Evolutionary conservation across 2,797 vertebrate genomes (phyloP).

Genomic region (Poeciliopsis turneri): DNA sequence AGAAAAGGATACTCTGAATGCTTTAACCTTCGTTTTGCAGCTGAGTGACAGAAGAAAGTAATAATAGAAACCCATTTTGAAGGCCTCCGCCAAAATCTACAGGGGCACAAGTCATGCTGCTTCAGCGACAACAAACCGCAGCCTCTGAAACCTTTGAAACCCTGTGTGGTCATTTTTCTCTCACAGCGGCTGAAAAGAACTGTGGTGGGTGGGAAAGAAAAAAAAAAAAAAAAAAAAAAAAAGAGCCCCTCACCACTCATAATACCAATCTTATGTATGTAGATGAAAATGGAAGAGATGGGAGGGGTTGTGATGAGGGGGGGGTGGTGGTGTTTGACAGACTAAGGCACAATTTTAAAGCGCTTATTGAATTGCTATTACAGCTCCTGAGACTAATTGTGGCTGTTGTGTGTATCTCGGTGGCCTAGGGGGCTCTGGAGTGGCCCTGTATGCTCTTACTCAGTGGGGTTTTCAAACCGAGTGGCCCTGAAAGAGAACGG

Average conservation of each 20-base stretch:
- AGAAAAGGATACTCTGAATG: constrained; percentile 54
- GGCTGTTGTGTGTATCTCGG: constrained; percentile 78
- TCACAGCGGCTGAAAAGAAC: constrained; percentile 76
- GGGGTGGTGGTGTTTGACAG: constrained; percentile 67
- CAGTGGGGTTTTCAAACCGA: constrained; percentile 81
- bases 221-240: constrained; percentile 49
- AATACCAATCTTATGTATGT: constrained; percentile 82
- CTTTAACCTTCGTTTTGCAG: constrained; percentile 58
- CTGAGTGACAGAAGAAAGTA: constrained; percentile 61
- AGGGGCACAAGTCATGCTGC: constrained; percentile 79
- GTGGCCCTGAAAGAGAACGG: constrained; percentile 81
- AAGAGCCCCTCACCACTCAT: constrained; percentile 73
- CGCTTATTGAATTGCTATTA: constrained; percentile 82
- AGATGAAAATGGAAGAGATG: constrained; percentile 68
- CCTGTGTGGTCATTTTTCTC: constrained; percentile 80
- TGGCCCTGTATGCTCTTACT: constrained; percentile 81
- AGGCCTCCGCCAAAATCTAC: constrained; percentile 68
- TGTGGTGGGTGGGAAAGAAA: constrained; percentile 77
- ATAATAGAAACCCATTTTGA: constrained; percentile 66
- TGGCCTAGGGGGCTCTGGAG: constrained; percentile 78
- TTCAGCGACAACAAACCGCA: constrained; percentile 73
- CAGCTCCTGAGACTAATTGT: constrained; percentile 83
- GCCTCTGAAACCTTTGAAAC: constrained; percentile 78
- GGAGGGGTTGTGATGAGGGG: constrained; percentile 65
- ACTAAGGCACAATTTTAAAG: constrained; percentile 79